These are phyloP conservation scores for Vespertilio murinus DNA, from an alignment of 2,797 vertebrate species.

Conservation along the genomic window DNA sequence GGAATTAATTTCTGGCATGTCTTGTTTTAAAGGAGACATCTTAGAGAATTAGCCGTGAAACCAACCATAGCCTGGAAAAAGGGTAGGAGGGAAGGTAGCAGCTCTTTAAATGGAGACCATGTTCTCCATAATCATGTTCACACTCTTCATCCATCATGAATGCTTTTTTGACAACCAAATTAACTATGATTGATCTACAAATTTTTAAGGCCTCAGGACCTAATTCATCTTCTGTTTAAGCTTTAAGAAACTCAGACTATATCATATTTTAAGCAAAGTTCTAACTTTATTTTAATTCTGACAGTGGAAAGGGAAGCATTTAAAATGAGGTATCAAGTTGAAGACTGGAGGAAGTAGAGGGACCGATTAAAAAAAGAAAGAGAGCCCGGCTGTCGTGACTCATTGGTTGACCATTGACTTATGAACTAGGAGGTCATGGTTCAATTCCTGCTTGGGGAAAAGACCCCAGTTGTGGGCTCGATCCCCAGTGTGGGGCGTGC, in stretches of 20 bases:
- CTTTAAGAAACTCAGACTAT: not conserved
- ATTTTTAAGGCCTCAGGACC: not conserved
- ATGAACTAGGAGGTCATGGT: no score
- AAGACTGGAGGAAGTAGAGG: not conserved
- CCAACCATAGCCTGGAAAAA: not conserved
- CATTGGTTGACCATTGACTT: no score
- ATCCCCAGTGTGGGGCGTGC: no score
- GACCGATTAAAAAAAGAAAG: no score
- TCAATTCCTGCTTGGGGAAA: no score
- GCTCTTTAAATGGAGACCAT: not conserved
- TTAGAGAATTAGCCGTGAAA: not conserved
- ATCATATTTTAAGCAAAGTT: not conserved
- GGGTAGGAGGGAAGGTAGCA: not conserved
- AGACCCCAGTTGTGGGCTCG: no score
- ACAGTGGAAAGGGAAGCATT: not conserved
- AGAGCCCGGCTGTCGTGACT: no score
- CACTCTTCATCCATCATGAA: not conserved
- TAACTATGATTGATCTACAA: not conserved
- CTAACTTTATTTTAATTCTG: not conserved
- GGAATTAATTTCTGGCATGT: not conserved
- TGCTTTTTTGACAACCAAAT: not conserved
- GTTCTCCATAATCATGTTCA: not conserved
- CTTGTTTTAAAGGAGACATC: not conserved
- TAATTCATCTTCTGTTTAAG: conserved; percentile 2
- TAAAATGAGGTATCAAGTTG: not conserved